Evolutionary conservation across 2,888 invertebrate species (phyloP).

Genomic region (Xestia ashworthii): DNA sequence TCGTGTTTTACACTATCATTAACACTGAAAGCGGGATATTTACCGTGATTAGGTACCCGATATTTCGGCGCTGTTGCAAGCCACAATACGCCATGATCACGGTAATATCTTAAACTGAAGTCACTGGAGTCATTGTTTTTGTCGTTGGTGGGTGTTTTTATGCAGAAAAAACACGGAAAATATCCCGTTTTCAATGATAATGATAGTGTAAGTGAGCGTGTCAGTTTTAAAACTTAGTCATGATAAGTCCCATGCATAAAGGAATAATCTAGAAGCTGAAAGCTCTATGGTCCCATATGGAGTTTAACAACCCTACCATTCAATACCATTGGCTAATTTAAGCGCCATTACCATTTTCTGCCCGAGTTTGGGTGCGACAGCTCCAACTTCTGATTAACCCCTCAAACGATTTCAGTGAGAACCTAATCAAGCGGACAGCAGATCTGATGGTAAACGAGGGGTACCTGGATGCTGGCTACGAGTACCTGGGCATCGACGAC

Average conservation of each 20-base stretch:
- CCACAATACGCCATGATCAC: no score
- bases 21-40: no score
- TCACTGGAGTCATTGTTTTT: no score
- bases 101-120: no score
- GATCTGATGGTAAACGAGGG: slow-evolving; percentile 92
- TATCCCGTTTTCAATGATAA: no score
- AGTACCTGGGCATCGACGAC: slow-evolving; percentile 94
- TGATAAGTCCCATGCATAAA: not conserved
- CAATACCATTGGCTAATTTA: not conserved
- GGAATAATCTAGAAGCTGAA: not conserved
- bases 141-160: no score
- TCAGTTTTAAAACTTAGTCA: no score
- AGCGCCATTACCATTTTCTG: no score
- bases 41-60: no score
- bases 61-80: no score
- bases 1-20: not conserved
- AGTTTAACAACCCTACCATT: not conserved
- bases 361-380: not conserved
- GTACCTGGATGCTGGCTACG: slow-evolving; percentile 93
- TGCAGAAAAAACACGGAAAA: no score
- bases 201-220: no score
- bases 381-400: not conserved
- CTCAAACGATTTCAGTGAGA: slow-evolving; percentile 87
- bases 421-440: slow-evolving; percentile 91
- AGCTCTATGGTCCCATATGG: not conserved